These are phyloP conservation scores for Catalaphyllia jardinei DNA, from an alignment of 64 coral and sea anemone species.

Conservation along the genomic window DNA sequence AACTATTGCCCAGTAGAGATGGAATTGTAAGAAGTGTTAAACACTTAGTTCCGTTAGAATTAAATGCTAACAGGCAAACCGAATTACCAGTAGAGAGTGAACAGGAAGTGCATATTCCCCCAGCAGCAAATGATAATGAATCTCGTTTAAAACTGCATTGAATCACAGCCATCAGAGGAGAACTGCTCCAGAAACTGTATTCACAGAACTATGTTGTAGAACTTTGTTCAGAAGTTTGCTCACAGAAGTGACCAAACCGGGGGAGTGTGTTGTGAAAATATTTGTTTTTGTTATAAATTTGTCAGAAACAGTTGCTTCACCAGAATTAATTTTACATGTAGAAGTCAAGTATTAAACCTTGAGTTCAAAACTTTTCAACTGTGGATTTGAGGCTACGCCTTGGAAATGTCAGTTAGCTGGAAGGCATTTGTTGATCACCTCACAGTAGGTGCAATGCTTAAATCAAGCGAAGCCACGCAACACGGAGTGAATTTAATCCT, in stretches of 20 bases:
- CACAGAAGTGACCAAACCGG: slow-evolving; percentile 5
- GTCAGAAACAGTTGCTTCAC: too few relatives aligned
- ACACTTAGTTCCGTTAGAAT: background rate
- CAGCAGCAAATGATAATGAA: background rate
- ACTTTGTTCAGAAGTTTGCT: slow-evolving; percentile 1
- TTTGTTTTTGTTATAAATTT: background rate
- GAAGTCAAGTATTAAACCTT: too few relatives aligned
- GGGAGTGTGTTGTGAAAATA: background rate
- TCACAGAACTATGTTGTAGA: background rate
- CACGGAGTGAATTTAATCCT: too few relatives aligned
- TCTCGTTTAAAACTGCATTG: background rate
- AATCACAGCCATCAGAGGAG: slow-evolving; percentile 7
- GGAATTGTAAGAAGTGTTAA: slow-evolving; percentile 12
- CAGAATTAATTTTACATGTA: too few relatives aligned
- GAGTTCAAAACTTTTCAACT: too few relatives aligned
- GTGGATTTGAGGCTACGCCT: too few relatives aligned
- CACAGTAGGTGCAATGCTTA: too few relatives aligned
- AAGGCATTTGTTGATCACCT: too few relatives aligned
- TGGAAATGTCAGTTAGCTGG: too few relatives aligned
- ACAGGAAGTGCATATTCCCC: background rate
- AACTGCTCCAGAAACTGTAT: background rate
- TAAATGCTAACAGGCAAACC: background rate
- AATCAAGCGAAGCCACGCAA: too few relatives aligned
- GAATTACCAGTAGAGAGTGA: background rate
- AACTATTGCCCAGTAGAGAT: background rate